These are phyloP conservation scores for Odontesthes bonariensis DNA, from an alignment of 2,113 vertebrate genomes.

Conservation along the genomic window DNA sequence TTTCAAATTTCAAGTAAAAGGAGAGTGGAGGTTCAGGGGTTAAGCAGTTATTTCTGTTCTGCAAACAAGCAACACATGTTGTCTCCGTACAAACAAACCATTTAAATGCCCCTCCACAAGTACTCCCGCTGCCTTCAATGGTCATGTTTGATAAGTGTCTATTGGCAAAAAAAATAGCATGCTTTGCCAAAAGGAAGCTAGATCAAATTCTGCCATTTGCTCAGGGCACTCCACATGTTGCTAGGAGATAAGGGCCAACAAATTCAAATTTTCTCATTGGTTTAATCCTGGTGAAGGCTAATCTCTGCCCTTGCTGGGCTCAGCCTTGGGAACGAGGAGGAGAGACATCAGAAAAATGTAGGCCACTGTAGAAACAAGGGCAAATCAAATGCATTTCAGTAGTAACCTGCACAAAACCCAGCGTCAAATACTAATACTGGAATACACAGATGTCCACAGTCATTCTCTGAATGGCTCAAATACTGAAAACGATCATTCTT, in stretches of 20 bases:
- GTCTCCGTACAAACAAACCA: constrained; percentile 63
- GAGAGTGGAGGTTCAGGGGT: neutral
- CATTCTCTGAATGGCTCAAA: neutral
- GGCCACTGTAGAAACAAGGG: constrained; percentile 76
- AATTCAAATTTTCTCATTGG: constrained; percentile 79
- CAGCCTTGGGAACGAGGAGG: constrained; percentile 73
- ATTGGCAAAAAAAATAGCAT: constrained; percentile 65
- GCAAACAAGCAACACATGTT: constrained; percentile 54
- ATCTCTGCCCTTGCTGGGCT: constrained; percentile 77
- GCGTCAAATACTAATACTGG: constrained; percentile 23
- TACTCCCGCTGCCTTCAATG: constrained; percentile 69
- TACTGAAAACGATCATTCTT: neutral
- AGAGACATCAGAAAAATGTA: constrained; percentile 73
- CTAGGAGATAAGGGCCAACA: constrained; percentile 79
- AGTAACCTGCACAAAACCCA: constrained; percentile 42
- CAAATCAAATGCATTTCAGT: constrained; percentile 61
- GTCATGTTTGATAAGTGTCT: constrained; percentile 80
- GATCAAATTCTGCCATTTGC: constrained; percentile 79
- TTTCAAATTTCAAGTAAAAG: neutral
- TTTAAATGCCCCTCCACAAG: constrained; percentile 53
- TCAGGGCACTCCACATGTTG: constrained; percentile 76
- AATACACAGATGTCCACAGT: constrained; percentile 18
- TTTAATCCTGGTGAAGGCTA: constrained; percentile 81
- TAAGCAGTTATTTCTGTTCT: constrained; percentile 32
- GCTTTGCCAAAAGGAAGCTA: constrained; percentile 69